These are phyloP conservation scores for Callopanchax toddi DNA, from an alignment of 2,113 vertebrate species.

Conservation along the genomic window DNA sequence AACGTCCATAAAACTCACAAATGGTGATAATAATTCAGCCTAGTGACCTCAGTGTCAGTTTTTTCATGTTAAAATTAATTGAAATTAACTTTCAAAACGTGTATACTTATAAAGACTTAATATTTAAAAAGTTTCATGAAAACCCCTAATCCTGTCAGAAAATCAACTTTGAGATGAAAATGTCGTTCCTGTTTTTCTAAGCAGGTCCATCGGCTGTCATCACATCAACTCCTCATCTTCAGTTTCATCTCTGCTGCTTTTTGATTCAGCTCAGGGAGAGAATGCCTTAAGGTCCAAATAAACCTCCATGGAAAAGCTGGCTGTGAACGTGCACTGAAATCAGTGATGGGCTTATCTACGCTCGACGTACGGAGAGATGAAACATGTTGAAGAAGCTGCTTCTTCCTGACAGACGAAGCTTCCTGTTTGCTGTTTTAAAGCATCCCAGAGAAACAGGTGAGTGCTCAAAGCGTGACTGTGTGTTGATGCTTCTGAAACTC, in stretches of 20 bases:
- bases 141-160: too few species aligned
- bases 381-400: constrained; percentile 1
- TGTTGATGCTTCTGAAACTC: not conserved
- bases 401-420: not conserved
- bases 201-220: not conserved
- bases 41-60: too few species aligned
- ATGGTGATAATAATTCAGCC: too few species aligned
- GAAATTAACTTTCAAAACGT: too few species aligned
- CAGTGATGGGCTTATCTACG: not conserved
- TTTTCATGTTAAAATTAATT: too few species aligned
- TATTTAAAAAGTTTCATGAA: too few species aligned
- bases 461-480: not conserved
- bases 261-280: not conserved
- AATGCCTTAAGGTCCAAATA: constrained; percentile 26
- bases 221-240: not conserved
- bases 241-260: constrained; percentile 10
- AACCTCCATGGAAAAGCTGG: constrained; percentile 14
- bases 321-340: constrained; percentile 22
- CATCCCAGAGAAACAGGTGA: too few species aligned
- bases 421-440: constrained; percentile 1
- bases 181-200: too few species aligned
- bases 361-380: not conserved
- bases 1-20: too few species aligned
- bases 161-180: too few species aligned
- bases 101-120: too few species aligned